These are phyloP conservation scores for Stenoptilia bipunctidactyla DNA, from an alignment of 2,888 invertebrate genomes.

Conservation along the genomic window DNA sequence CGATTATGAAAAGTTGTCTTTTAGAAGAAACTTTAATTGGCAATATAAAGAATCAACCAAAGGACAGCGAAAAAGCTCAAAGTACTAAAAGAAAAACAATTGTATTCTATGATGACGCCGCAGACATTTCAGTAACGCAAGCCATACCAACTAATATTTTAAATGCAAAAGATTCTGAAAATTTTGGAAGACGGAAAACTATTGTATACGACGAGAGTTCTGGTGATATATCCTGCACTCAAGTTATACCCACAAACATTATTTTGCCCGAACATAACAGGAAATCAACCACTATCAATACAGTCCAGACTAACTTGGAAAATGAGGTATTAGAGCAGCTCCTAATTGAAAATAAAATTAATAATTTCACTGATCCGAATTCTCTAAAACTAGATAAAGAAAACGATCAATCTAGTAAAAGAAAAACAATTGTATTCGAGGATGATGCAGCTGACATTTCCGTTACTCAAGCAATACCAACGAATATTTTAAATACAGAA, in stretches of 20 bases:
- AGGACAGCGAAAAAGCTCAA: not conserved
- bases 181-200: conserved; percentile 5
- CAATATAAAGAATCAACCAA: not conserved
- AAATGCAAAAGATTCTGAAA: conserved; percentile 3
- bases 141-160: conserved; percentile 16
- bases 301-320: too few relatives aligned
- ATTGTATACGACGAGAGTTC: conserved; percentile 16
- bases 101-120: conserved; percentile 17
- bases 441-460: conserved; percentile 3
- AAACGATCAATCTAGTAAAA: conserved; percentile 3
- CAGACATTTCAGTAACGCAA: conserved; percentile 20
- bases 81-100: conserved; percentile 9
- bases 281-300: too few relatives aligned
- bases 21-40: too few relatives aligned
- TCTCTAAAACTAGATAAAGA: too few relatives aligned
- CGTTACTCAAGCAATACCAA: not conserved
- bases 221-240: not conserved
- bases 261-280: too few relatives aligned
- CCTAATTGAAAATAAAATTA: too few relatives aligned
- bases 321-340: too few relatives aligned
- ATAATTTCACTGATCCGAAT: too few relatives aligned
- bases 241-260: not conserved
- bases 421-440: conserved; percentile 15
- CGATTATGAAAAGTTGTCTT: too few relatives aligned
- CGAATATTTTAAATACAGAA: too few relatives aligned